Evolutionary conservation across 2,113 vertebrate species (phyloP).

Genomic region (Mastomys coucha): DNA sequence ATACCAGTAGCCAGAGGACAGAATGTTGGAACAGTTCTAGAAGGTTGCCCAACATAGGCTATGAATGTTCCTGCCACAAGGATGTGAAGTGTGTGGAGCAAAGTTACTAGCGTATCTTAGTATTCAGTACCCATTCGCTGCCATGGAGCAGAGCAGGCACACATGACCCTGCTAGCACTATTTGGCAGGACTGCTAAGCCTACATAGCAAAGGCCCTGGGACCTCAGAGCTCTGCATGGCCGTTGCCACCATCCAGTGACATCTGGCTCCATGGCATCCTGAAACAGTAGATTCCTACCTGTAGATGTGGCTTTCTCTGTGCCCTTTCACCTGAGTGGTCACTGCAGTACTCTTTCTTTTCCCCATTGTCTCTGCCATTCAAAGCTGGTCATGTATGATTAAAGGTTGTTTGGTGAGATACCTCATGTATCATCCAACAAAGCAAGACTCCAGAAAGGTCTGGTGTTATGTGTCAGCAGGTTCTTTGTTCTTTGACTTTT

Average conservation of each 20-base stretch:
- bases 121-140: not conserved
- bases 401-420: not conserved
- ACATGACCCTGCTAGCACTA: not conserved
- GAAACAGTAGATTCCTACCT: not conserved
- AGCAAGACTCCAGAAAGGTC: not conserved
- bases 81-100: not conserved
- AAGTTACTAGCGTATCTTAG: not conserved
- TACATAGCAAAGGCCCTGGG: not conserved
- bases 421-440: not conserved
- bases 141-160: not conserved
- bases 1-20: not conserved
- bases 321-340: not conserved
- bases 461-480: not conserved
- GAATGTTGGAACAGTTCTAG: not conserved
- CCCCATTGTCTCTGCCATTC: not conserved
- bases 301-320: not conserved
- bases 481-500: not conserved
- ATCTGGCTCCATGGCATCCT: not conserved
- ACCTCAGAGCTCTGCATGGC: accelerated
- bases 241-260: not conserved
- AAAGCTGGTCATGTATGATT: not conserved
- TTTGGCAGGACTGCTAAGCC: not conserved
- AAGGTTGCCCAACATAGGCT: not conserved
- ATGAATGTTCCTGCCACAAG: not conserved
- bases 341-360: not conserved